Conservation (phyloP, 2,888 invertebrate genomes). For the Leptopilina syphax region DNA sequence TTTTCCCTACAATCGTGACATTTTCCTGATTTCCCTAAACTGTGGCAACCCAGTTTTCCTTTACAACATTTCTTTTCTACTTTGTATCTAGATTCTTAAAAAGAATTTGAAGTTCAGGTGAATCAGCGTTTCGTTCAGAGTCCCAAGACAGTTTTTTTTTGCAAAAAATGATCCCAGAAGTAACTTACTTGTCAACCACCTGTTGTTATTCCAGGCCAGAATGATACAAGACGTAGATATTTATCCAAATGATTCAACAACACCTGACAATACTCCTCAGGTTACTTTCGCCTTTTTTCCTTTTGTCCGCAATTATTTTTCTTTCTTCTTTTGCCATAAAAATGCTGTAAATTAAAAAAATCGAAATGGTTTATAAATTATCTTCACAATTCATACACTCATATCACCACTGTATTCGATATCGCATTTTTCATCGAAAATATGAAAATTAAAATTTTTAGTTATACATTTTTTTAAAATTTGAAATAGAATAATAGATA, state of each 20-base stretch:
- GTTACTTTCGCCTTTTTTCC: constrained; percentile 53
- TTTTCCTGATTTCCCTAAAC: too few relatives aligned
- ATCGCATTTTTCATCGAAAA: neutral
- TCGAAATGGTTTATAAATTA: neutral
- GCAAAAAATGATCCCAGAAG: constrained; percentile 34
- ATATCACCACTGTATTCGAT: constrained; percentile 13
- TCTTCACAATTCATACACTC: neutral
- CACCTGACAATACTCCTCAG: constrained; percentile 57
- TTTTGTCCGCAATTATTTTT: constrained; percentile 50
- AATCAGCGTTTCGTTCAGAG: neutral
- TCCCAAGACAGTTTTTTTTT: neutral
- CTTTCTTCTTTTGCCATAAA: neutral
- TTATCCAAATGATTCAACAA: constrained; percentile 59
- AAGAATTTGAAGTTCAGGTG: too few relatives aligned
- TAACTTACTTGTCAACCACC: constrained; percentile 68
- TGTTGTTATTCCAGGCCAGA: constrained; percentile 66
- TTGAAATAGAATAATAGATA: too few relatives aligned
- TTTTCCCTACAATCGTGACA: too few relatives aligned
- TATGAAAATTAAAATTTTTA: too few relatives aligned
- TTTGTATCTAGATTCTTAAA: too few relatives aligned
- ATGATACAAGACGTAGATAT: constrained; percentile 55
- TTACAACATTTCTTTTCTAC: too few relatives aligned
- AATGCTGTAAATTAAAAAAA: constrained; percentile 26
- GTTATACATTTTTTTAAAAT: too few relatives aligned
- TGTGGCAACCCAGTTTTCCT: too few relatives aligned